Percentiles rank a stretch among this genome's conserved stretches.
phyloP scores from a whole-genome alignment of 2,888 invertebrate genomes.

The Leptinotarsa juncta region DNA sequence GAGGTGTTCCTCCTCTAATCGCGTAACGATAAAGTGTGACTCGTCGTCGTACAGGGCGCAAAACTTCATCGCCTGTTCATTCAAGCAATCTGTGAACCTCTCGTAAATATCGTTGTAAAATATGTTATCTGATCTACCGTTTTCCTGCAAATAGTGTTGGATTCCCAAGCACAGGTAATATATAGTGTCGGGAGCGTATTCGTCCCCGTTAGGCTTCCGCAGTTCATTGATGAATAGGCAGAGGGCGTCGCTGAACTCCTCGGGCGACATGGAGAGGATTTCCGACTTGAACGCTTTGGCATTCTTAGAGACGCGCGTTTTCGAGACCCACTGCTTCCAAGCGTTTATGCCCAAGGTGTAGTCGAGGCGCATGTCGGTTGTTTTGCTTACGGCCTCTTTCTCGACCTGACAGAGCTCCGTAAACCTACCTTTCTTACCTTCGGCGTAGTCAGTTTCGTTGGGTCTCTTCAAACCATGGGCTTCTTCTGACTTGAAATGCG shows the following conservation, averaged over 20 bases:
- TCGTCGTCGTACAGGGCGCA: slow-evolving; percentile 77
- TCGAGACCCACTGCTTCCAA: slow-evolving; percentile 89
- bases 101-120: slow-evolving; percentile 89
- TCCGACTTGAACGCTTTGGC: slow-evolving; percentile 76
- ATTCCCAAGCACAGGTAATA: slow-evolving; percentile 90
- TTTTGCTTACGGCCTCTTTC: background rate
- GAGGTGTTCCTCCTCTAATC: slow-evolving; percentile 90
- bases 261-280: slow-evolving; percentile 84
- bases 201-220: slow-evolving; percentile 85
- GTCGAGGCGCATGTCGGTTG: slow-evolving; percentile 31
- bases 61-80: slow-evolving; percentile 83
- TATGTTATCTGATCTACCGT: slow-evolving; percentile 88
- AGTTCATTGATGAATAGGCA: slow-evolving; percentile 89
- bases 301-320: slow-evolving; percentile 71
- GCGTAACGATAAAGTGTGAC: slow-evolving; percentile 84
- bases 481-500: slow-evolving; percentile 8
- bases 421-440: slow-evolving; percentile 64
- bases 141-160: slow-evolving; percentile 89
- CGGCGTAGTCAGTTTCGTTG: background rate
- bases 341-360: slow-evolving; percentile 90
- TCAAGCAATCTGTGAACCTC: slow-evolving; percentile 85
- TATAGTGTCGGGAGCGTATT: slow-evolving; percentile 90
- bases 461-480: background rate
- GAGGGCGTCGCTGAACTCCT: slow-evolving; percentile 85
- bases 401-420: slow-evolving; percentile 66